Base-by-base conservation (phyloP, 2,888 invertebrate genomes). In the Zeuzera pyrina region DNA sequence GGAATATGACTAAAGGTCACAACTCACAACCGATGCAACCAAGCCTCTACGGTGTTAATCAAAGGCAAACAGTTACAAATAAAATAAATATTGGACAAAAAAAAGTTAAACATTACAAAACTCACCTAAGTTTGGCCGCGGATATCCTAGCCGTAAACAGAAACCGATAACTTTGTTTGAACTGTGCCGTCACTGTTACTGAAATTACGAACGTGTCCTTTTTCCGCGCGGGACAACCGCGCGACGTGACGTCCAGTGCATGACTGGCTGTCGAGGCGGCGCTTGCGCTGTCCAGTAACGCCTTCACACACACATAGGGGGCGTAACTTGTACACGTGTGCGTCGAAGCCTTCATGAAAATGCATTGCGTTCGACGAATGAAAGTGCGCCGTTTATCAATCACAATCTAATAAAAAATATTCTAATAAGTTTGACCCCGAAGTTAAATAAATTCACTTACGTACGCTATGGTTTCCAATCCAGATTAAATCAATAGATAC, bases 91-190 rank as follows among this genome's bases (percentile, higher is more conserved):
- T 44, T 40, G 22, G 39, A 46, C 47, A 42, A 58, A 55, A 58
- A 59, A 43, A 31, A 24, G 8, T n/a, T 45, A 61, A 59, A 62
- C 49, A 63, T 60, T 57, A 53, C 52, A 48, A 57, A 55, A 68
- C 70, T 70, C 41, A 71, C 71, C 68, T 58, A 42, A 39, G 49
- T 42, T 31, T 38, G 57, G 54, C 47, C 52, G 54, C 57, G 64
- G 68, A 70, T 72, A 74, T 73, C 73, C 76, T 66, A 62, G 57
- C 60, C 56, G 61, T 58, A 60, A 68, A 67, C 63, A 64, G n/a
- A n/a, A 47, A 54, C 52, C 64, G 73, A 69, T 71, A 76, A 72
- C 66, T 63, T 59, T 69, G 59, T 70, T 73, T 70, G 64, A 72
- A 71, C 69, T 63, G 50, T 49, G 56, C 56, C 58, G 56, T 55